Evolutionary conservation across 2,888 invertebrate genomes (phyloP).

Genomic region (Agrenia bidenticulata): DNA sequence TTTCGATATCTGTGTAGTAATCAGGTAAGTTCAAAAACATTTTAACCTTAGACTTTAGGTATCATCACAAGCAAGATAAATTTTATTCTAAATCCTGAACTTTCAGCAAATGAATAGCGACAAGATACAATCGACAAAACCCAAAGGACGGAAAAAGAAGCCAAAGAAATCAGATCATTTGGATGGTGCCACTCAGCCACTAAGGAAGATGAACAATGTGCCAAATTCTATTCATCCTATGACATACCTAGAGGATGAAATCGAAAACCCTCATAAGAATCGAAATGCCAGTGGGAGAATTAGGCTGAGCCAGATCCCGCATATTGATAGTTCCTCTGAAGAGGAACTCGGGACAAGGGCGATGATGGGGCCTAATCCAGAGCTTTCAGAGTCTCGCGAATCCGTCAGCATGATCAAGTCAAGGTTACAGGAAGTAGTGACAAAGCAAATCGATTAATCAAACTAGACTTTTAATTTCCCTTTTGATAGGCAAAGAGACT

Average conservation of each 20-base stretch:
- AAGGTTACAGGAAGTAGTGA: conserved; percentile 1
- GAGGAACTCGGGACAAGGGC: conserved; percentile 37
- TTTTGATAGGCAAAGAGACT: conserved; percentile 15
- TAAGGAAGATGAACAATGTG: conserved; percentile 17
- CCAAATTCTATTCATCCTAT: conserved; percentile 26
- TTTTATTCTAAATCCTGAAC: too few relatives aligned
- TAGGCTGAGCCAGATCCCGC: conserved; percentile 31
- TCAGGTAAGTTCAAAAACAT: conserved; percentile 38
- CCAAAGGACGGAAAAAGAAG: conserved; percentile 16
- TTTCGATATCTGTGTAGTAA: conserved; percentile 44
- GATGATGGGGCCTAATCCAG: conserved; percentile 21
- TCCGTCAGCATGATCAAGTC: neutral
- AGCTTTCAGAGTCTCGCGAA: neutral
- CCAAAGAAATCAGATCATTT: conserved; percentile 1
- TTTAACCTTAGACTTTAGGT: too few relatives aligned
- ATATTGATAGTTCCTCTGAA: conserved; percentile 46
- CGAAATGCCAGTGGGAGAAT: conserved; percentile 8
- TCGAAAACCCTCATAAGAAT: neutral
- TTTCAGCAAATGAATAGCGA: conserved; percentile 32
- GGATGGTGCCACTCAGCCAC: conserved; percentile 22
- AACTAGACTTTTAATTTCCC: conserved; percentile 12
- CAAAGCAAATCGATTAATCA: conserved; percentile 14
- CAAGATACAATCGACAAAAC: neutral
- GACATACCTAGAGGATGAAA: neutral
- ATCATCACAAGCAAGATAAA: too few relatives aligned